A percentile compares a stretch with the other conserved stretches of the same genome.
Conservation (phyloP, 2,113 vertebrate species). For the Eolophus roseicapilla region DNA sequence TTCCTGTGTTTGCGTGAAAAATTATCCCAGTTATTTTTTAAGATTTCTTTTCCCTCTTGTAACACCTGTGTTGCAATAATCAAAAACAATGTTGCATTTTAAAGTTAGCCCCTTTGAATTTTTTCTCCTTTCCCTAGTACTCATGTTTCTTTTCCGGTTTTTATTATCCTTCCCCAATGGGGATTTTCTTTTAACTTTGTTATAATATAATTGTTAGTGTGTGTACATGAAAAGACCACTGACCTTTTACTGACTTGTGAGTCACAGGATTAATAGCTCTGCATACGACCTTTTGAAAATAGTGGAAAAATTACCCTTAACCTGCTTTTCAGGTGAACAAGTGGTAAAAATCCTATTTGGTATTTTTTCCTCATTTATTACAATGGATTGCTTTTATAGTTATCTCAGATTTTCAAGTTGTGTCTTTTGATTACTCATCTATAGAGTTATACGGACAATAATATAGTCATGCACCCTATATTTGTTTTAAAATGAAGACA, state of each 20-base stretch:
- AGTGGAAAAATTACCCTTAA: neutral
- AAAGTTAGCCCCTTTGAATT: neutral
- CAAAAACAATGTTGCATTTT: constrained; percentile 45
- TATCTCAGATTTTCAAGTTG: neutral
- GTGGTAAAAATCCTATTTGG: neutral
- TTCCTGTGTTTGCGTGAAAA: constrained; percentile 3
- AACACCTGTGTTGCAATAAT: constrained; percentile 37
- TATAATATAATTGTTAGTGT: constrained; percentile 12
- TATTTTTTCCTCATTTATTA: neutral
- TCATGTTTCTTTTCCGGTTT: constrained; percentile 56
- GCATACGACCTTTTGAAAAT: neutral
- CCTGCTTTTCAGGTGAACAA: constrained; percentile 23
- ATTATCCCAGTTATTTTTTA: neutral
- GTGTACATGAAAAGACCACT: neutral
- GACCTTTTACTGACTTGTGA: constrained; percentile 53
- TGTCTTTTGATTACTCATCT: neutral
- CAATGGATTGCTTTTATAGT: neutral
- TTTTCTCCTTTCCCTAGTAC: constrained; percentile 27
- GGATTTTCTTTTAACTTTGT: constrained; percentile 53
- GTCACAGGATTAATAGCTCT: constrained; percentile 38
- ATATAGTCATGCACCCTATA: neutral
- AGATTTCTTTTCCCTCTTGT: neutral
- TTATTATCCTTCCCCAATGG: constrained; percentile 39
- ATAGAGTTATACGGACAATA: neutral
- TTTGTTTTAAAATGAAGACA: neutral